Base-by-base conservation (phyloP, 2,797 vertebrate genomes). In the Phyllotis vaccarum region DNA sequence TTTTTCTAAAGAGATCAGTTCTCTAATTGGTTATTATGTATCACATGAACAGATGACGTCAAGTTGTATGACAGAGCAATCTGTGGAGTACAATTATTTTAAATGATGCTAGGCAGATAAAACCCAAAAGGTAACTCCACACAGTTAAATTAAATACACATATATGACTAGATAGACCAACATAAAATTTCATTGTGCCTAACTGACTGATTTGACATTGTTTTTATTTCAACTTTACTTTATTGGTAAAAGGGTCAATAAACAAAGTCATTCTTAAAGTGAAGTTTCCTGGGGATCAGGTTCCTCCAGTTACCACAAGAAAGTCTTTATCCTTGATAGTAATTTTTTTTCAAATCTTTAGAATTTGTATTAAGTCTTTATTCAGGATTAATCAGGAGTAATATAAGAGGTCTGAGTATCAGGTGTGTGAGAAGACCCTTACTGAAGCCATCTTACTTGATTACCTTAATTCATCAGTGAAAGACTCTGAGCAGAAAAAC, bases 151-250 rank as follows among this genome's bases (percentile, higher is more conserved):
- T 14, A n/a, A 29, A 54, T 19, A n/a, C 43, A 14, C 13, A 10
- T 27, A 1, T 75, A 52, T n/a, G 82, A 2, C 6, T 92, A 75
- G 68, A 95, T 34, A 80, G 49, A 52, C 10, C 43, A 56, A 78
- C 40, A 52, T 37, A 79, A 34, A 2, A 70, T 94, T 87, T 93
- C 74, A 27, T 54, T 64, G 62, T 92, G 81, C 19, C 14, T 85
- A 10, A 1, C 1, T 90, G 43, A 74, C 8, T 22, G 12, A 76
- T 62, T 80, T 90, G 72, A 86, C 2, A 49, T 94, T 29, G 54
- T 60, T 82, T 49, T 72, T 75, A 27, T 96, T 96, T 93, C 52
- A 72, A 66, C 8, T 56, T 81, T 54, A 72, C 11, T 94, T 66
- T 75, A 86, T 87, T 70, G 22, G 13, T 90, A 56, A 80, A 89